These are phyloP conservation scores for Apogon talboti DNA, from an alignment of 2,797 vertebrate species.

Conservation along the genomic window DNA sequence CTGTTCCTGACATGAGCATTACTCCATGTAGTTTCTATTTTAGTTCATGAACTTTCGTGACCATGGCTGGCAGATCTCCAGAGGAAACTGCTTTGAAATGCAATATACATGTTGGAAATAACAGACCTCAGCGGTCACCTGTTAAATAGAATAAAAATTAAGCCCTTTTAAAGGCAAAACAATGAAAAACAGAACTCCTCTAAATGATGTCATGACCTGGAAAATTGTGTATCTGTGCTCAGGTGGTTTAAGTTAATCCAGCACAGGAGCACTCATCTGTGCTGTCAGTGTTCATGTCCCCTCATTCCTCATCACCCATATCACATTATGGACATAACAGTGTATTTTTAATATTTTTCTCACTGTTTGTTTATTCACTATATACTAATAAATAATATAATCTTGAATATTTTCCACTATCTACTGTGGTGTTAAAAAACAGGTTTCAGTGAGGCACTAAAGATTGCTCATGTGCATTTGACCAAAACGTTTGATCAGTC, in stretches of 20 bases:
- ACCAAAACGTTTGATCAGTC: constrained; percentile 25
- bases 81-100: constrained; percentile 17
- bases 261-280: constrained; percentile 11
- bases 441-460: background rate
- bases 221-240: constrained; percentile 26
- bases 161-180: background rate
- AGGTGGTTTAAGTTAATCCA: constrained; percentile 16
- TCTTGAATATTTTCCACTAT: constrained; percentile 3
- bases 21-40: constrained; percentile 25
- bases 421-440: background rate
- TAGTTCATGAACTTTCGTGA: constrained; percentile 8
- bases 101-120: background rate
- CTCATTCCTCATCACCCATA: background rate
- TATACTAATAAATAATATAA: background rate
- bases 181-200: background rate
- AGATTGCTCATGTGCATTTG: constrained; percentile 13
- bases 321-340: too few species aligned
- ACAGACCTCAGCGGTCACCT: background rate
- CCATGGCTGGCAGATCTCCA: background rate
- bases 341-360: background rate
- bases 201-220: constrained; percentile 4
- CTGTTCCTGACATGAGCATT: background rate
- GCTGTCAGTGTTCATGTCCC: background rate
- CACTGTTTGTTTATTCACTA: background rate
- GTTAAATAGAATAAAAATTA: background rate